phyloP scores from a whole-genome alignment of 2,797 vertebrate genomes.

The Rhinatrema bivittatum region DNA sequence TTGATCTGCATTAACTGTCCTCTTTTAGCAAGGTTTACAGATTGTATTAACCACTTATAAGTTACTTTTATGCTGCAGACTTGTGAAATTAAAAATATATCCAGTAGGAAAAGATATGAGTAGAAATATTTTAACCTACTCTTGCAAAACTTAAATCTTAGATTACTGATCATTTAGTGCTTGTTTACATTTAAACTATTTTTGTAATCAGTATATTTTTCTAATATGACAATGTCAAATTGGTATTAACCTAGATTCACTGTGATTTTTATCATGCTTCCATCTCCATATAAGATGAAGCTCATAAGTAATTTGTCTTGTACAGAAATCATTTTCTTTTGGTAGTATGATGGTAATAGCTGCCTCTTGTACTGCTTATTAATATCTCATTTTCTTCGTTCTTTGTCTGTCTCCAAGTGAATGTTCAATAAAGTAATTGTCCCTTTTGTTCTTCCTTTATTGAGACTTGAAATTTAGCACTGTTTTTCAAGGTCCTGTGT shows the following conservation, averaged over 20 bases:
- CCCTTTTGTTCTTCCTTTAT: too few species aligned
- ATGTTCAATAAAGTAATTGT: too few species aligned
- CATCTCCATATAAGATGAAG: constrained; percentile 18
- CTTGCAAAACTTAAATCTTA: too few species aligned
- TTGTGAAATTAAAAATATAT: not conserved
- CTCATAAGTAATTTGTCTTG: constrained; percentile 9
- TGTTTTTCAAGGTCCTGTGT: too few species aligned
- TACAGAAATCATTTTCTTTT: not conserved
- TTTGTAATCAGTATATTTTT: constrained; percentile 41
- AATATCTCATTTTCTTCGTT: too few species aligned
- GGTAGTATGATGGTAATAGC: too few species aligned
- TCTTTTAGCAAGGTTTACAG: not conserved
- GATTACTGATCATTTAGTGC: not conserved
- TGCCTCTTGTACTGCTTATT: too few species aligned
- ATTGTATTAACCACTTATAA: not conserved
- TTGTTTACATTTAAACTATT: constrained; percentile 16
- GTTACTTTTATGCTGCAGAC: not conserved
- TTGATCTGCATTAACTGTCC: not conserved
- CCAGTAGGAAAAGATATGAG: too few species aligned
- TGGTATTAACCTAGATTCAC: constrained; percentile 6
- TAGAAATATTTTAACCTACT: too few species aligned
- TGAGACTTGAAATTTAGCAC: too few species aligned
- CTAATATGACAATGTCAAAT: constrained; percentile 17
- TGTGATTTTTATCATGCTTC: not conserved
- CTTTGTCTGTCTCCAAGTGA: too few species aligned